Evolutionary conservation across 1,140 invertebrate species (phyloP), one percentile per base, ranked within the genome.

Genomic region (Formica selysi): DNA sequence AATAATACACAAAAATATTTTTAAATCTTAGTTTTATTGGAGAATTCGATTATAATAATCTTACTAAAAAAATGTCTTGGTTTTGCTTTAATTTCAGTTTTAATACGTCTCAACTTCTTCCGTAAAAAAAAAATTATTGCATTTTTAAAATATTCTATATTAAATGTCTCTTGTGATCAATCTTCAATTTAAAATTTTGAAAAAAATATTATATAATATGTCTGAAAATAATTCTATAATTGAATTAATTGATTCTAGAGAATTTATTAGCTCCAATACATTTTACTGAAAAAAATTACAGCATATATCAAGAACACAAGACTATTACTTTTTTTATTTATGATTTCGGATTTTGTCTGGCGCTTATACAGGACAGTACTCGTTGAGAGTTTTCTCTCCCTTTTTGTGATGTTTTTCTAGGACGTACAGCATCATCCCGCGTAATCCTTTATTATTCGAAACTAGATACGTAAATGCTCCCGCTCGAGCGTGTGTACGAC

Each of bases 401-500:
- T 79, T 54, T 68, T 54, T 29, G n/a, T 36, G 11, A 7, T 26
- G 11, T 57, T 80, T 80, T 80, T 80, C 32, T 19, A 22, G 22
- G 4, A 62, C 7, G n/a, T 61, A 59, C 26, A 71, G 26, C 26
- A 81, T 19, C 26, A 73, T 32, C 38, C 26, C 26, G 26, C 67
- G 19, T 19, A 73, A 83, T 73, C n/a, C n/a, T 83, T 83, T 61
- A 73, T 83, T 74, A n/a, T 83, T 29, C 54, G 38, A 51, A 51
- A 61, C 19, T 83, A 83, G 79, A 83, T 73, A 74, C 54, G 38
- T 83, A 83, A 83, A 29, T 74, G 54, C 68, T 83, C 68, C 36
- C 79, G 67, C 64, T 87, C 86, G 85, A 85, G 38, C 86, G 61
- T 76, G 26, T 51, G 76, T 76, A 76, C 76, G 87, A 62, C 71